phyloP scores from a whole-genome alignment of 2,888 invertebrate genomes.

The Diarsia brunnea region DNA sequence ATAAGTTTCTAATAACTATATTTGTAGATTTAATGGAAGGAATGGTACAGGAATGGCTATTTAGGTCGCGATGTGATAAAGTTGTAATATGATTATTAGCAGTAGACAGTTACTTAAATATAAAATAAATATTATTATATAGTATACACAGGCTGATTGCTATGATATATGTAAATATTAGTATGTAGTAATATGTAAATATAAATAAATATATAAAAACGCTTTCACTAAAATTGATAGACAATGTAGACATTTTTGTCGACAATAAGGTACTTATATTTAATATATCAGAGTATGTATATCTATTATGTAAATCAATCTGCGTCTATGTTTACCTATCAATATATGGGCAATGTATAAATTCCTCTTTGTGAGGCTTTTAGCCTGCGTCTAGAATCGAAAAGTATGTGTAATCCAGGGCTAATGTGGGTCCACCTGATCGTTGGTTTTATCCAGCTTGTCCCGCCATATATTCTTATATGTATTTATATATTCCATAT shows the following conservation, averaged over 20 bases:
- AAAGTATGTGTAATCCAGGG: not conserved
- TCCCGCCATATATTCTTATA: not conserved
- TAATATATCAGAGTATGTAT: not conserved
- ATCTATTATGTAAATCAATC: not conserved
- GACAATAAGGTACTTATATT: too few relatives aligned
- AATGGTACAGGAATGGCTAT: conserved; percentile 39
- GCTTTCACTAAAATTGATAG: not conserved
- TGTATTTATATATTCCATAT: not conserved
- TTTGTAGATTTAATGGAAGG: not conserved
- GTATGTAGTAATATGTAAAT: not conserved
- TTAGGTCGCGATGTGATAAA: conserved; percentile 44
- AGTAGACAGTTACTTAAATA: conserved; percentile 2
- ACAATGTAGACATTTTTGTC: not conserved
- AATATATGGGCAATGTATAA: not conserved
- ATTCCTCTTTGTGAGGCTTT: not conserved
- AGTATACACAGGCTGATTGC: conserved; percentile 1
- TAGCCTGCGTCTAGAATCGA: not conserved
- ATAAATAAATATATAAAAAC: not conserved
- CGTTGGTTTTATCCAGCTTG: not conserved
- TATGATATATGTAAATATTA: not conserved
- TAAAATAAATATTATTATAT: not conserved
- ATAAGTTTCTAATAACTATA: not conserved
- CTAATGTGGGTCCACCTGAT: not conserved
- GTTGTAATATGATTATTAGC: not conserved
- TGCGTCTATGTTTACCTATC: not conserved